A percentile compares a stretch with the other conserved stretches of the same genome.
Evolutionary conservation across 2,797 vertebrate genomes (phyloP).

Genomic region (Notoglanidium macrostoma): DNA sequence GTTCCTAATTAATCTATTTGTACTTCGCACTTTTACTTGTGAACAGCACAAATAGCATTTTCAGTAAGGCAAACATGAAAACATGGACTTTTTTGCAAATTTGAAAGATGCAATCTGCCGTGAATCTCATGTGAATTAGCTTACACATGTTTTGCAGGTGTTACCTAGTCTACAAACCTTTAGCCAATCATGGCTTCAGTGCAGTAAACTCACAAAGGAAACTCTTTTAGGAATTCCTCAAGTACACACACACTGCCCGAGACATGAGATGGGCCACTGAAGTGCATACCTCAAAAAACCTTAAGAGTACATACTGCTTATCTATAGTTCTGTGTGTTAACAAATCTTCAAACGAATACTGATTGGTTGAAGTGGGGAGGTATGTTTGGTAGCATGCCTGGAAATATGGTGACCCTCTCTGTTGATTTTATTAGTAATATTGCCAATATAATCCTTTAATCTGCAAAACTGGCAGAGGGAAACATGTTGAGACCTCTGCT

Average conservation of each 20-base stretch:
- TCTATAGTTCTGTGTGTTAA: neutral
- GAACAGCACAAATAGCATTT: neutral
- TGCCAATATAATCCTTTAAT: neutral
- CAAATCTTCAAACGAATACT: neutral
- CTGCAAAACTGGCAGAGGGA: neutral
- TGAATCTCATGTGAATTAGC: neutral
- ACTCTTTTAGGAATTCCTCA: neutral
- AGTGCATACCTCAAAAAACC: neutral
- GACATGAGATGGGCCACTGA: neutral
- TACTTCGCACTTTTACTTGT: neutral
- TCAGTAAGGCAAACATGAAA: neutral
- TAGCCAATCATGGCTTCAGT: neutral
- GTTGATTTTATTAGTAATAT: neutral
- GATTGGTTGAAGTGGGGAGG: neutral
- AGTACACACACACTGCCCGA: neutral
- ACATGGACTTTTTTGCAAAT: neutral
- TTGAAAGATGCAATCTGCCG: neutral
- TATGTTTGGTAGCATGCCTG: neutral
- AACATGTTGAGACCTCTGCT: neutral
- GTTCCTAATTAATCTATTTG: neutral
- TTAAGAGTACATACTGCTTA: neutral
- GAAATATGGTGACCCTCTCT: neutral
- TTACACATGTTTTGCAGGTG: neutral
- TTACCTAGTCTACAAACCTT: neutral
- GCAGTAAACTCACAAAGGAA: neutral